Evolutionary conservation across 1,140 invertebrate genomes (phyloP), one percentile per base, ranked within the genome.

Genomic region (Drosophila repletoides): DNA sequence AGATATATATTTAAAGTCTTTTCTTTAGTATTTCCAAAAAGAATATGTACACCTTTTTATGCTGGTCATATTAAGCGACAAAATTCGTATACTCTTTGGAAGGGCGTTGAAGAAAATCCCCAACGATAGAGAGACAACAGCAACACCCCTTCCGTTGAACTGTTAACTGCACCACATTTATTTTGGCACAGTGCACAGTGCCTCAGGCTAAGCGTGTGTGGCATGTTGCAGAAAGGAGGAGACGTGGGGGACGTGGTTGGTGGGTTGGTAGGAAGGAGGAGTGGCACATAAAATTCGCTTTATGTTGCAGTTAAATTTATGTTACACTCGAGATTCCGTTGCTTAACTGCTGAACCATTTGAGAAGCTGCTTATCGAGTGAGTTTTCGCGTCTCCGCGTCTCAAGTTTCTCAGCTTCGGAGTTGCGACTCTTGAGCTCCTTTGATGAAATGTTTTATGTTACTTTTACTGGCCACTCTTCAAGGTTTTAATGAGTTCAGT

Each of bases 301-400:
- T 80, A 86, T 84, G 74, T 66, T 73, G 81, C 81, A 86, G 76
- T 86, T 80, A 86, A 87, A 86, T 86, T 80, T 86, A 86, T 86
- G 80, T 80, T 86, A 80, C 80, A 76, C 81, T 65, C 67, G 81
- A 86, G 80, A 86, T 84, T 86, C 67, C 71, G 68, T 46, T n/a
- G 53, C 60, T 86, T 84, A 83, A 83, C 74, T 59, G 64, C 69
- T 24, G 56, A 45, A 49, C 43, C 59, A 33, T 56, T 52, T 55
- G 15, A 19, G 34, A 9, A 49, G 52, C 69, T 70, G 63, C 71
- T 74, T 83, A 84, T 83, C 73, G 74, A 52, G 7, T n/a, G n/a
- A n/a, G n/a, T n/a, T n/a, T n/a, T n/a, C n/a, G n/a, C n/a, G n/a
- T n/a, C n/a, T n/a, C n/a, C n/a, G n/a, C n/a, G n/a, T 51, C 69